Base-by-base conservation (phyloP, 2,888 invertebrate species). In the Rhyacophila evoluta region DNA sequence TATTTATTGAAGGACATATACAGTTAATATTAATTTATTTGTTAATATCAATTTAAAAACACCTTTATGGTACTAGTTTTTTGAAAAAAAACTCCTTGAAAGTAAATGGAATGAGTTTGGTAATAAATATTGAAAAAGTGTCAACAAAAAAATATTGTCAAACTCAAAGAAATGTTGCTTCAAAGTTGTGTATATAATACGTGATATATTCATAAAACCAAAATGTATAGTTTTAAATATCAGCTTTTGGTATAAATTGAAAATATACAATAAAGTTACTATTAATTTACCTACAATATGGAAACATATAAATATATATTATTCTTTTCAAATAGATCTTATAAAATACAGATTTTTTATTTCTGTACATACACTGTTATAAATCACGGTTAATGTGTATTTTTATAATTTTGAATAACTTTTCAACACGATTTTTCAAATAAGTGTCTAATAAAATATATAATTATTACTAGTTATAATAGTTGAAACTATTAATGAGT, bases 301-400 rank as follows among this genome's bases (percentile, higher is more conserved):
- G n/a, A n/a, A n/a, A n/a, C n/a, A n/a, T n/a, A 10, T 36, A 68
- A 68, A 12, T 68, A 68, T 12, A 68, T 68, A 68, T 68, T 38
- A 41, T 73, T 28, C 38, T 73, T 73, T 38, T 73, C 27, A 73
- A 39, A 73, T 70, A 33, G 28, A 11, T 15, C 55, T 39, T 55
- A 33, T 15, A 67, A 67, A 69, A 29, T 69, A 12, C 33, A 29
- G 28, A 69, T 69, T 69, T 11, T 28, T 78, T 1, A 72, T 77
- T 77, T 77, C 74, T 81, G 81, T 81, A 81, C 36, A 81, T 81
- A 81, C 81, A 81, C 81, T 81, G 81, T 81, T 81, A 81, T 67
- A 78, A 55, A 33, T 68, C 80, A 75, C 77, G 68, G 39, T 28
- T 37, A 71, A 71, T 75, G 36, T 75, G 55, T 25, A 98, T 55